Evolutionary conservation across 2,888 invertebrate genomes (phyloP).

Genomic region (Dolichomitus sp.): DNA sequence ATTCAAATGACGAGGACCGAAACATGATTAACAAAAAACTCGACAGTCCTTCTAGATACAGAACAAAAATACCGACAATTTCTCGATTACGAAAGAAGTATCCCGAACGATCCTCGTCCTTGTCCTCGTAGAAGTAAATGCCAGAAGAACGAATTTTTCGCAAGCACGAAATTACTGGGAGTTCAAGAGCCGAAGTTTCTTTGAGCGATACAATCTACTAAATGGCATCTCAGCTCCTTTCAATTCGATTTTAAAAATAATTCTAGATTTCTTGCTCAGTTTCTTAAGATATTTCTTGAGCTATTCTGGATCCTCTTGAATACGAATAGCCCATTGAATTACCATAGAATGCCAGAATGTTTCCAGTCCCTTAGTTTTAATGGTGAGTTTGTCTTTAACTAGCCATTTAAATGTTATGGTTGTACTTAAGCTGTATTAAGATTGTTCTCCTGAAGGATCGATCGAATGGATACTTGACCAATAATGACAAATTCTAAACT

Average conservation of each 20-base stretch:
- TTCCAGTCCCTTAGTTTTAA: neutral
- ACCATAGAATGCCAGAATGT: neutral
- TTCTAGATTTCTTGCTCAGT: neutral
- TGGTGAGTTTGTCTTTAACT: neutral
- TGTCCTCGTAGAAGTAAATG: neutral
- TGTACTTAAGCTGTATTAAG: neutral
- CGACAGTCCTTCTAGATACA: neutral
- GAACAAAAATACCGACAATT: neutral
- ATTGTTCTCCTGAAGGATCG: too few species aligned
- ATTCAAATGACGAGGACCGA: neutral
- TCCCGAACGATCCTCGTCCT: neutral
- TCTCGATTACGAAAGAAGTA: neutral
- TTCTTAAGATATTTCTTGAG: neutral
- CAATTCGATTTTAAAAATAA: conserved; percentile 3
- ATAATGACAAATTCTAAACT: neutral
- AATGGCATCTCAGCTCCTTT: neutral
- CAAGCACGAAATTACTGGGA: neutral
- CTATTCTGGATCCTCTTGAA: conserved; percentile 3
- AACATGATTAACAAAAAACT: neutral
- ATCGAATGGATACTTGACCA: neutral
- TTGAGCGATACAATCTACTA: conserved; percentile 19
- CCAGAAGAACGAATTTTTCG: neutral
- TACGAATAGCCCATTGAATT: neutral
- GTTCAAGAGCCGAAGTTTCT: conserved; percentile 5
- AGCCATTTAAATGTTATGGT: neutral